Base-by-base conservation (phyloP, 2,888 invertebrate genomes). In the Piscicola geometra region DNA sequence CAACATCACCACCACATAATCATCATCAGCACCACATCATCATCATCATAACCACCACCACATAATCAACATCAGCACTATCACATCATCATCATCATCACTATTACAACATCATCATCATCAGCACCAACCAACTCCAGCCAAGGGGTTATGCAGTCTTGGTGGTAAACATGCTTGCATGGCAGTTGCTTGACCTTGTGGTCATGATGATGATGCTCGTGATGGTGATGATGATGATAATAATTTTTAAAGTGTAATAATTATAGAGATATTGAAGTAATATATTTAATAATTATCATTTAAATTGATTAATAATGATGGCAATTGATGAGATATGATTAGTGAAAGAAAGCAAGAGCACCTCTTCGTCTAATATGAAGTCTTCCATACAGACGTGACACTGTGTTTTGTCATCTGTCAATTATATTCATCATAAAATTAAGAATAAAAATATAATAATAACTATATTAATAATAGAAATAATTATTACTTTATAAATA, bases 341-440 rank as follows among this genome's bases (percentile, higher is more conserved):
- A 41, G 15, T 41, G 15, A 41, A 9, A 41, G 15, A 9, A 41
- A 9, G 15, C 5, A 41, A 9, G n/a, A 25, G 9, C 3, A 56
- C 92, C 78, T 88, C 88, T 85, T 94, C 93, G 71, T 89, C 89
- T 82, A 89, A 84, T 80, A 86, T 86, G 85, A 90, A 97, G 86
- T 93, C 92, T 82, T 97, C 96, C 95, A 96, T 96, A 87, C 97
- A 98, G 2, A 97, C 93, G 0, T 94, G 93, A 87, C 97, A 98
- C 81, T 96, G 92, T 35, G 92, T 87, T 21, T 76, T 76, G 12
- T 73, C 64, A 25, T 71, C 75, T 77, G 76, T 68, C 50, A 47
- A 47, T 47, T 9, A 47, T 47, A 15, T 47, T 15, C 9, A 47
- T 21, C 21, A 47, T 47, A 47, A 15, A 21, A 47, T 21, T 15